Evolutionary conservation across 2,797 vertebrate species (phyloP).

Genomic region (Lycodopsis pacificus): DNA sequence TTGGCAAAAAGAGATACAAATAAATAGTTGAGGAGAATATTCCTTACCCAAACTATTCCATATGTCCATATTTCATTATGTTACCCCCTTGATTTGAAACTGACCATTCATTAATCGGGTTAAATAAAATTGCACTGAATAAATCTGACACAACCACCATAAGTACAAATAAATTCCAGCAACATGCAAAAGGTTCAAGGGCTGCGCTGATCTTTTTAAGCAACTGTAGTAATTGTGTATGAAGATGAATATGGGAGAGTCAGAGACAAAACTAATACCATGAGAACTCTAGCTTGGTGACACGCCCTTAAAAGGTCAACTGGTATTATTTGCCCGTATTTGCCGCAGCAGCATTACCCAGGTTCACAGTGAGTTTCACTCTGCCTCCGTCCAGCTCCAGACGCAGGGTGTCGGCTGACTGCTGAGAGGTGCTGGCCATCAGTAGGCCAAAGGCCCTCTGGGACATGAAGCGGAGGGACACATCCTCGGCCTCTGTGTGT

Average conservation of each 20-base stretch:
- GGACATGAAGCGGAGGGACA: slow-evolving; percentile 95
- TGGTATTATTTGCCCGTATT: slow-evolving; percentile 45
- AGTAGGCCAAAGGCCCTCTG: slow-evolving; percentile 95
- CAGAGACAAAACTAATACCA: slow-evolving; percentile 53
- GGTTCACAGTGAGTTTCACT: slow-evolving; percentile 96
- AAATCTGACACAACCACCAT: background rate
- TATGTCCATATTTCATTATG: background rate
- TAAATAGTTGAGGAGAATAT: background rate
- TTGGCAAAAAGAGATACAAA: background rate
- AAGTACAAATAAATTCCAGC: background rate
- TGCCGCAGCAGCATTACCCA: slow-evolving; percentile 88
- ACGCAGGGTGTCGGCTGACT: slow-evolving; percentile 95
- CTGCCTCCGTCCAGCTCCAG: slow-evolving; percentile 94
- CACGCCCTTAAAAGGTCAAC: slow-evolving; percentile 56
- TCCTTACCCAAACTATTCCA: background rate
- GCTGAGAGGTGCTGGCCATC: slow-evolving; percentile 95
- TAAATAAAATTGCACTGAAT: background rate
- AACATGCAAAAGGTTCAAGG: slow-evolving; percentile 1
- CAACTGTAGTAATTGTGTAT: slow-evolving; percentile 66
- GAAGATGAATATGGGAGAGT: slow-evolving; percentile 54
- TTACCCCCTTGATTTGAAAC: slow-evolving; percentile 8
- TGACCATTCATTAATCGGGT: background rate
- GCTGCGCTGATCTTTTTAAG: slow-evolving; percentile 45
- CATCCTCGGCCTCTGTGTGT: slow-evolving; percentile 95
- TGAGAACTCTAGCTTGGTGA: slow-evolving; percentile 46